phyloP scores from a whole-genome alignment of 2,888 invertebrate genomes.

The Drosophila fulvimacula region DNA sequence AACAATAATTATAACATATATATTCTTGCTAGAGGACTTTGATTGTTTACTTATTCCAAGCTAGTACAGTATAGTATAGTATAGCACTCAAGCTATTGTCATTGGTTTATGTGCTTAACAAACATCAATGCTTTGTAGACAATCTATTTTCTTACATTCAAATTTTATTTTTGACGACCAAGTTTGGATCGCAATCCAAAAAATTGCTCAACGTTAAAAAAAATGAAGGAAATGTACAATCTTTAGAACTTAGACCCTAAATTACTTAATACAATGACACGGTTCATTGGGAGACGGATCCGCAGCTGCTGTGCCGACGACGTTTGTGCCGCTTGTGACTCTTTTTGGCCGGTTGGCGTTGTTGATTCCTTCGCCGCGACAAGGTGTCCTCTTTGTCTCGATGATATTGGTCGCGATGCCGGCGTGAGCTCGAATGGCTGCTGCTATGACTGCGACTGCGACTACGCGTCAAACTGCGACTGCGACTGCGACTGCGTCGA shows the following conservation, averaged over 20 bases:
- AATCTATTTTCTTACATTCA: constrained; percentile 1
- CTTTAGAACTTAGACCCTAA: constrained; percentile 26
- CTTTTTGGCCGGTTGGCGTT: constrained; percentile 50
- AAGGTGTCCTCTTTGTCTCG: constrained; percentile 30
- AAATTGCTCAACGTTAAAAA: constrained; percentile 36
- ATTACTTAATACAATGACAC: constrained; percentile 17
- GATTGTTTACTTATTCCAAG: background rate
- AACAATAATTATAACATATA: constrained; percentile 4
- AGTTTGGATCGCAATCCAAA: constrained; percentile 20
- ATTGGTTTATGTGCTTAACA: too few relatives aligned
- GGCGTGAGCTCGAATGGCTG: constrained; percentile 37
- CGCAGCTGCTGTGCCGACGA: constrained; percentile 55
- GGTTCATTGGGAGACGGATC: constrained; percentile 42
- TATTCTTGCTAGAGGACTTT: background rate
- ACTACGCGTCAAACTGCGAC: constrained; percentile 18
- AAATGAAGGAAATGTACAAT: constrained; percentile 35
- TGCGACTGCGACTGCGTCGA: constrained; percentile 41
- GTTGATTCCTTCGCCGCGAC: constrained; percentile 21
- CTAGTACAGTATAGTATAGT: too few relatives aligned
- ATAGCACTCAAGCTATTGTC: too few relatives aligned
- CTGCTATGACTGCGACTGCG: constrained; percentile 42
- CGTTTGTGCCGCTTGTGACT: constrained; percentile 69
- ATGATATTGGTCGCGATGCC: constrained; percentile 38
- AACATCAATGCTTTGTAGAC: too few relatives aligned
- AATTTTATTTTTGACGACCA: constrained; percentile 38